A percentile compares a stretch with the other conserved stretches of the same genome.
These are phyloP conservation scores for Epizoanthus rinbou DNA, from an alignment of 92 coral and sea anemone genomes.

Conservation along the genomic window DNA sequence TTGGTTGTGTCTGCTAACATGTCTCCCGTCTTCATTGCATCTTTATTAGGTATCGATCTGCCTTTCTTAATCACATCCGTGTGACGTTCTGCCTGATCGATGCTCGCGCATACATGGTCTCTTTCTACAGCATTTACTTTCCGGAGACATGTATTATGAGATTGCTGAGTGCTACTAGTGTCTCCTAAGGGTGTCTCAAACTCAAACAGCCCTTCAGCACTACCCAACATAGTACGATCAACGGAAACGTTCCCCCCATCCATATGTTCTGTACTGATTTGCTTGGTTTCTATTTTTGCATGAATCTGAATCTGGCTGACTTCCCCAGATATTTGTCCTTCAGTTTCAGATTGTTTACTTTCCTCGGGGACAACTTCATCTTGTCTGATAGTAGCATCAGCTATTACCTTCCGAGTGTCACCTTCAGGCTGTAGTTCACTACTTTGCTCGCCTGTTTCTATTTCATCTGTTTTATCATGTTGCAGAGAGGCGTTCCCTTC, in stretches of 20 bases:
- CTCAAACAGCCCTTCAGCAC: not conserved
- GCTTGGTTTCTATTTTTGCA: slow-evolving; percentile 14
- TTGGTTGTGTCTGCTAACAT: not conserved
- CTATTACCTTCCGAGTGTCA: not conserved
- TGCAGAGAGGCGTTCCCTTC: not conserved
- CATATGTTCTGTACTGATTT: not conserved
- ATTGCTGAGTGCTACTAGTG: not conserved
- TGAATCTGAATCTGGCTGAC: not conserved
- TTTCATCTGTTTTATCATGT: not conserved
- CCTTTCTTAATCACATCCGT: not conserved
- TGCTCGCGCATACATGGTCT: not conserved
- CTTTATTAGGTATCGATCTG: not conserved
- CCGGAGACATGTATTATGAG: not conserved
- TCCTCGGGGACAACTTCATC: not conserved
- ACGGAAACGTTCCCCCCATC: not conserved
- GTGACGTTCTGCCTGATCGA: not conserved
- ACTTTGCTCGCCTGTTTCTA: too few relatives aligned
- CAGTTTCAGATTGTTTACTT: not conserved
- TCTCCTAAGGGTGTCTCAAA: not conserved
- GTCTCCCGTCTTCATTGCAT: not conserved
- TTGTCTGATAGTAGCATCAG: slow-evolving; percentile 1
- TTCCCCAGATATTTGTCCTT: not conserved
- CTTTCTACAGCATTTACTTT: not conserved
- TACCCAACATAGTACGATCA: not conserved
- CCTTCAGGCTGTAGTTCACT: slow-evolving; percentile 1